phyloP scores from a whole-genome alignment of 92 coral and sea anemone genomes.

The Palythoa heliodiscus region DNA sequence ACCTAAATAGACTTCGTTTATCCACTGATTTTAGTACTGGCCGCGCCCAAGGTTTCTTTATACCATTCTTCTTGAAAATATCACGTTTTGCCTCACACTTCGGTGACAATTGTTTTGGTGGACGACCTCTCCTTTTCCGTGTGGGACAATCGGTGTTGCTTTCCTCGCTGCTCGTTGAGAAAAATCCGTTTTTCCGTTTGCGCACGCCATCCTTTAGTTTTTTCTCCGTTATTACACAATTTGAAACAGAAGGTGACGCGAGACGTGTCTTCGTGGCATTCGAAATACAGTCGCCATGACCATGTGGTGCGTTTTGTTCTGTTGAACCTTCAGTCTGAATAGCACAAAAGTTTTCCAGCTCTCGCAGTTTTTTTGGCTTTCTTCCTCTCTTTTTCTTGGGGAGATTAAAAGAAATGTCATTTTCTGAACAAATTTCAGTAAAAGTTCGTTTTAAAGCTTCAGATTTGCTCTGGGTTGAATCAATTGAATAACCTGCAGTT shows the following conservation, averaged over 20 bases:
- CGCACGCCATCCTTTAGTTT: conserved; percentile 78
- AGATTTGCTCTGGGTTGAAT: conserved; percentile 4
- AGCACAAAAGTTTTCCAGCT: background rate
- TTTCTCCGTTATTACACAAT: conserved; percentile 73
- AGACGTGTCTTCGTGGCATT: conserved; percentile 98
- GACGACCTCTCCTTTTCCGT: conserved; percentile 84
- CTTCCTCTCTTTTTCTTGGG: conserved; percentile 70
- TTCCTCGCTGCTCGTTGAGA: conserved; percentile 79
- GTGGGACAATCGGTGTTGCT: conserved; percentile 60
- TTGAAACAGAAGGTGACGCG: conserved; percentile 92
- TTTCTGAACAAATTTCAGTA: conserved; percentile 54
- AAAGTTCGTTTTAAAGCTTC: conserved; percentile 57
- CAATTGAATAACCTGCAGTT: conserved; percentile 37
- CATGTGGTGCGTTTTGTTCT: conserved; percentile 62
- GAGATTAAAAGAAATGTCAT: conserved; percentile 53
- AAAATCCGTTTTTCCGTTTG: conserved; percentile 58
- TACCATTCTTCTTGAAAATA: conserved; percentile 84
- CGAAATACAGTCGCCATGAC: conserved; percentile 88
- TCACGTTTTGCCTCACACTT: conserved; percentile 64
- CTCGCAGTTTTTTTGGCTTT: conserved; percentile 60
- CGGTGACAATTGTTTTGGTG: conserved; percentile 71
- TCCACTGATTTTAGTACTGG: conserved; percentile 82
- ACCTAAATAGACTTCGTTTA: conserved; percentile 66
- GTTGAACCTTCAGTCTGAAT: conserved; percentile 25
- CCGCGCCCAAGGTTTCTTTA: conserved; percentile 96